phyloP scores from a whole-genome alignment of 2,797 vertebrate species.

The Phalloptychus januarius region DNA sequence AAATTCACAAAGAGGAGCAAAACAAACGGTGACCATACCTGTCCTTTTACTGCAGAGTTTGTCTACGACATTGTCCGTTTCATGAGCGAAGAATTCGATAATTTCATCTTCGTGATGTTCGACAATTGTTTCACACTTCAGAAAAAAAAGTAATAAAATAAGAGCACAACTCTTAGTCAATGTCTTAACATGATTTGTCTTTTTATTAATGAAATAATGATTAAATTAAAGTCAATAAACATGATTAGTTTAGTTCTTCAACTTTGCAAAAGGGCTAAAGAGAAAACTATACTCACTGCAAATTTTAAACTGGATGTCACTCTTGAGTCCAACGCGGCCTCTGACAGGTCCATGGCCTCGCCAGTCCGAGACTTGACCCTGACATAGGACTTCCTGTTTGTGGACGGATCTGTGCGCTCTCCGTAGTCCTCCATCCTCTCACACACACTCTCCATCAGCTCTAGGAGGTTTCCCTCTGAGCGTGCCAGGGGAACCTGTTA shows the following conservation, averaged over 20 bases:
- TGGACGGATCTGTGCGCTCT: conserved; percentile 82
- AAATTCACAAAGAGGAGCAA: background rate
- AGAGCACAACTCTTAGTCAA: background rate
- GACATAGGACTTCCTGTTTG: conserved; percentile 86
- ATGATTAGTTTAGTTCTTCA: background rate
- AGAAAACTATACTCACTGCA: conserved; percentile 79
- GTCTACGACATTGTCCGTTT: conserved; percentile 93
- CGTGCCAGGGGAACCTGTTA: conserved; percentile 90
- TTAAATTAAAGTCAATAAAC: background rate
- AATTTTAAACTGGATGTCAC: conserved; percentile 89
- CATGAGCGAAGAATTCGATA: conserved; percentile 92
- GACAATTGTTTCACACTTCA: conserved; percentile 94
- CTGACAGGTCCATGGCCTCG: conserved; percentile 85
- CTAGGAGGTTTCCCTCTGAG: conserved; percentile 92
- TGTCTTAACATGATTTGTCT: background rate
- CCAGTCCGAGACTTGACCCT: conserved; percentile 85
- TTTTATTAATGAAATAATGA: background rate
- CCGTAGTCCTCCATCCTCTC: conserved; percentile 96
- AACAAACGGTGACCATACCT: conserved; percentile 72
- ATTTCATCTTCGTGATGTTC: conserved; percentile 96
- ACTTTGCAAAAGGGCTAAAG: background rate
- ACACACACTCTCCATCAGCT: conserved; percentile 91
- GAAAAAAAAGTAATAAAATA: conserved; percentile 1
- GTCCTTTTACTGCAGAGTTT: conserved; percentile 95
- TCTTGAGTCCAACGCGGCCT: conserved; percentile 86